Base-by-base conservation (phyloP, 2,113 vertebrate genomes). In the Lynx canadensis region DNA sequence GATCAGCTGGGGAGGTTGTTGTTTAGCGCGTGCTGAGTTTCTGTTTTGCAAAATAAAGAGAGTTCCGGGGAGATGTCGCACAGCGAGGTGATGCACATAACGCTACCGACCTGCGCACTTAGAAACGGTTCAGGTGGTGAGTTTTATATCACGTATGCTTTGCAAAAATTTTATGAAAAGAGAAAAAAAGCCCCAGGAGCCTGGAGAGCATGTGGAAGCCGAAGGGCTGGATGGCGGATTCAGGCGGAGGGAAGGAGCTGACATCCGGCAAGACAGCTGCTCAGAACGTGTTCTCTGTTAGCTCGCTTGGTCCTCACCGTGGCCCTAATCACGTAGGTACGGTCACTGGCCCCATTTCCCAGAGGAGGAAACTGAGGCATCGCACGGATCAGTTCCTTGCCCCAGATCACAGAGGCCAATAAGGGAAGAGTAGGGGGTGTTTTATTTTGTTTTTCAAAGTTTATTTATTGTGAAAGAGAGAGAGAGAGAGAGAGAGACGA, bases 11-110 rank as follows among this genome's bases (percentile, higher is more conserved):
- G 29, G 31, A 38, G 2, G 5, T 69, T 76, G 29, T 33, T 23
- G 29, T 60, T 45, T 45, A 57, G 19, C 25, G 74, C 18, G 3
- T 3, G 2, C 10, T 21, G 55, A 33, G 57, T 73, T 81, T 81
- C 38, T 11, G n/a, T 71, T 69, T 45, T 31, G n/a, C 69, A 74
- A 52, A 38, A 65, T 29, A 4, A 19, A 5, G 57, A n/a, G 52
- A 14, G 31, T 48, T 25, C 65, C 57, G 60, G 76, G 65, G 19
- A 29, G 27, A 2, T 0, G 45, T 48, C 36, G 36, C 33, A 38
- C 16, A 36, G 2, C 36, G 13, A 11, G 0, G 29, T 1, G 13
- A 23, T 2, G 19, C 7, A 3, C 15, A 8, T 73, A 52, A 3
- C 23, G 38, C 68, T 41, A 9, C 85, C 0, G 5, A n/a, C 33